phyloP scores from a whole-genome alignment of 2,797 vertebrate species.

The Sebastes jordani region DNA sequence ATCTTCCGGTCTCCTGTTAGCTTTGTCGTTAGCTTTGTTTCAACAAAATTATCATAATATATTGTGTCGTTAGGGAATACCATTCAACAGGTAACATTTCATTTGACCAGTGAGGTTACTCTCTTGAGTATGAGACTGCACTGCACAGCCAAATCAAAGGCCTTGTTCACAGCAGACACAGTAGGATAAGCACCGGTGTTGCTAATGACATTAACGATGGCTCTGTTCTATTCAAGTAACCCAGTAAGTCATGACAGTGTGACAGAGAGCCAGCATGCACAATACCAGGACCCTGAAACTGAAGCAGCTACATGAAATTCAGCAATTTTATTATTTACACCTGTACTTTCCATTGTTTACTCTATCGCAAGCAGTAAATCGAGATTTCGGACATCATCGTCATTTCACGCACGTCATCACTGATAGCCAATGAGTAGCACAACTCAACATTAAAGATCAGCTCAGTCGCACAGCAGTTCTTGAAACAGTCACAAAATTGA shows the following conservation, averaged over 20 bases:
- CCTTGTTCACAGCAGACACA: not conserved
- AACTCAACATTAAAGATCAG: no score
- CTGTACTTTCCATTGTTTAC: not conserved
- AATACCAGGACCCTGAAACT: not conserved
- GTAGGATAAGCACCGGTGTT: not conserved
- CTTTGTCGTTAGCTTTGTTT: no score
- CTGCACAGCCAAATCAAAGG: not conserved
- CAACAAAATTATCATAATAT: not conserved
- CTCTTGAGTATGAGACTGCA: not conserved
- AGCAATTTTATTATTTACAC: not conserved
- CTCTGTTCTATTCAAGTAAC: not conserved
- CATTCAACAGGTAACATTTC: not conserved
- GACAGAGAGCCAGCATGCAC: not conserved
- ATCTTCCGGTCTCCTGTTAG: no score
- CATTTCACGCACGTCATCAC: not conserved
- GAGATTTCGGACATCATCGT: not conserved
- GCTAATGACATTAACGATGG: not conserved
- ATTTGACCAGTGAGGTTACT: not conserved
- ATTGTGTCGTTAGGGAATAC: not conserved
- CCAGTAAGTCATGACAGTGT: not conserved
- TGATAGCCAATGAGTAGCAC: not conserved
- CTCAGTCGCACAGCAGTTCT: no score
- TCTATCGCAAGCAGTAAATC: not conserved
- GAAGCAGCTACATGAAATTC: not conserved
- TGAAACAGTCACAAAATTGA: no score